Evolutionary conservation across 2,797 vertebrate genomes (phyloP).

Genomic region (Danio jaintianensis): DNA sequence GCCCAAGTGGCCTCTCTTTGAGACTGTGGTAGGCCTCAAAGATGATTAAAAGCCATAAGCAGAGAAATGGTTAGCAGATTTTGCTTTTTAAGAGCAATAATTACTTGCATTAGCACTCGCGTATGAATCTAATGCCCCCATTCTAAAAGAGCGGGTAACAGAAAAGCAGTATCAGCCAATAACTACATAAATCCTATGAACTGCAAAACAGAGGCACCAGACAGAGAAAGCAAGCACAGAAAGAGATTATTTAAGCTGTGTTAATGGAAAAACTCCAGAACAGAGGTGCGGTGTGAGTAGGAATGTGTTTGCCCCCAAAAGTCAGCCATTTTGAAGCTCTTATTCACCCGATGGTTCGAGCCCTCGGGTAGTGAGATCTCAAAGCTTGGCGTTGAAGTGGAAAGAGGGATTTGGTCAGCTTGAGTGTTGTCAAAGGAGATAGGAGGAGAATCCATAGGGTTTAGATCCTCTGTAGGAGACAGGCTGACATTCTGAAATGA

Average conservation of each 20-base stretch:
- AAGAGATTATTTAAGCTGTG: constrained; percentile 66
- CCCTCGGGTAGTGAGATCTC: constrained; percentile 86
- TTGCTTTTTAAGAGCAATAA: constrained; percentile 7
- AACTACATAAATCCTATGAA: constrained; percentile 36
- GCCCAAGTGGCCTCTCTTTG: constrained; percentile 64
- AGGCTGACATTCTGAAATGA: constrained; percentile 86
- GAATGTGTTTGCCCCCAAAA: constrained; percentile 74
- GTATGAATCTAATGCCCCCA: background rate
- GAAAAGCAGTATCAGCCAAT: constrained; percentile 11
- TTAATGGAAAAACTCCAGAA: constrained; percentile 78
- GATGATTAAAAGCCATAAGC: background rate
- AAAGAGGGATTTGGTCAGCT: constrained; percentile 81
- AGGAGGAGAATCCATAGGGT: constrained; percentile 82
- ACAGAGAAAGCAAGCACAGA: constrained; percentile 48
- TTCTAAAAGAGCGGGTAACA: constrained; percentile 1
- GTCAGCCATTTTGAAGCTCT: constrained; percentile 85
- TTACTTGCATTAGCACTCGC: constrained; percentile 9
- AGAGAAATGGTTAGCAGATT: constrained; percentile 15
- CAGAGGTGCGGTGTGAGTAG: constrained; percentile 71
- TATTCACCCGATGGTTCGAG: constrained; percentile 84
- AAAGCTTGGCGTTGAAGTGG: constrained; percentile 84
- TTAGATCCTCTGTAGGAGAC: constrained; percentile 88
- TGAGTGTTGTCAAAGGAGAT: constrained; percentile 81
- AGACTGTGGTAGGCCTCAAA: constrained; percentile 46
- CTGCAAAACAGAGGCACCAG: constrained; percentile 51